Conservation (phyloP, 2,888 invertebrate genomes). For the Drosophila anceps region DNA sequence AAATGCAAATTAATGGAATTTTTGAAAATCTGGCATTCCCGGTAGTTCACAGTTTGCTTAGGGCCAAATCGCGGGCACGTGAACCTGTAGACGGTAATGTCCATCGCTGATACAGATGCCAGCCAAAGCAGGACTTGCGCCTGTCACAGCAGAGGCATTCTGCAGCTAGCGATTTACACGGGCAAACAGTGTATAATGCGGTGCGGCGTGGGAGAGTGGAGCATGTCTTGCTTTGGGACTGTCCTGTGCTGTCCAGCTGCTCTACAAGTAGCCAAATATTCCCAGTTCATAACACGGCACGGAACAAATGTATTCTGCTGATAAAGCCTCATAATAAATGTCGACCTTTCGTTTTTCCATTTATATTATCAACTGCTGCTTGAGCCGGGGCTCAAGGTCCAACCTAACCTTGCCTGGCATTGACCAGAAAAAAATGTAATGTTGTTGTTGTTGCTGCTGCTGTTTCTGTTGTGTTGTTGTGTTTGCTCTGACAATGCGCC, state of each 20-base stretch:
- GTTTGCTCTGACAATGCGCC: slow-evolving; percentile 18
- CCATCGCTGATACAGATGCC: slow-evolving; percentile 75
- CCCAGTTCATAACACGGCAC: slow-evolving; percentile 76
- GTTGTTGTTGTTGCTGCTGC: slow-evolving; percentile 20
- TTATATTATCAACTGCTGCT: slow-evolving; percentile 83
- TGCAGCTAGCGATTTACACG: slow-evolving; percentile 63
- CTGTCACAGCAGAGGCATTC: slow-evolving; percentile 42
- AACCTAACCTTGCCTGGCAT: slow-evolving; percentile 32
- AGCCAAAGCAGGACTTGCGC: slow-evolving; percentile 73
- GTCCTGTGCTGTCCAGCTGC: slow-evolving; percentile 44
- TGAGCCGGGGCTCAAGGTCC: slow-evolving; percentile 33
- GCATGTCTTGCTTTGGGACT: slow-evolving; percentile 21
- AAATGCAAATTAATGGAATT: not conserved
- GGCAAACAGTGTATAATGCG: slow-evolving; percentile 24
- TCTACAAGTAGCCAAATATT: slow-evolving; percentile 71
- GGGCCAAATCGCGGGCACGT: slow-evolving; percentile 34
- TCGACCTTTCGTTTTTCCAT: slow-evolving; percentile 85
- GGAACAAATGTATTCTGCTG: slow-evolving; percentile 84
- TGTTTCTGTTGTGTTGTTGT: slow-evolving; percentile 31
- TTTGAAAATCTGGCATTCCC: not conserved
- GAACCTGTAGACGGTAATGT: slow-evolving; percentile 63
- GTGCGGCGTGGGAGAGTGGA: not conserved
- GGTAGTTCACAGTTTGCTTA: not conserved
- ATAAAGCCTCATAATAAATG: slow-evolving; percentile 85
- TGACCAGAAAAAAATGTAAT: slow-evolving; percentile 37